Percentiles rank a stretch among this genome's conserved stretches.
These are phyloP conservation scores for Sminthopsis crassicaudata DNA, from an alignment of 2,113 vertebrate species.

Conservation along the genomic window DNA sequence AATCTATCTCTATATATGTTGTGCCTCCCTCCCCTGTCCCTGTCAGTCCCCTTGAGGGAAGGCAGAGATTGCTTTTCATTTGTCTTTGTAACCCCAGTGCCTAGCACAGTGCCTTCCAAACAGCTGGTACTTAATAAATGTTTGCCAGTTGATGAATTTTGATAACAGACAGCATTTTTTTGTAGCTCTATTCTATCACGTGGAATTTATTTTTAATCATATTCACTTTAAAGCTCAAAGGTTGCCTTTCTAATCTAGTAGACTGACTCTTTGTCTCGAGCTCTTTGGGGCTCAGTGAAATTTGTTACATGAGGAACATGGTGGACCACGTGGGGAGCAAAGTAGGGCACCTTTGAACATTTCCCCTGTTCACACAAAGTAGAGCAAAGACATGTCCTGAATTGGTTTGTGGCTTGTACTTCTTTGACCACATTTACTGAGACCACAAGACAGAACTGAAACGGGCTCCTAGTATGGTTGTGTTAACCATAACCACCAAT, in stretches of 20 bases:
- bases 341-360: conserved; percentile 75
- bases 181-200: not conserved
- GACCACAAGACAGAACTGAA: conserved; percentile 57
- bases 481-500: not conserved
- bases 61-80: too few species aligned
- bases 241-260: not conserved
- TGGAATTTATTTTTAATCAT: conserved; percentile 12
- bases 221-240: conserved; percentile 14
- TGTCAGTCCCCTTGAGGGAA: too few species aligned
- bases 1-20: too few species aligned
- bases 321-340: conserved; percentile 42
- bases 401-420: conserved; percentile 51
- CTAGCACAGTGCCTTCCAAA: too few species aligned
- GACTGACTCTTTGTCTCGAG: not conserved
- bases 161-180: not conserved
- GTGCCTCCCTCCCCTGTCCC: too few species aligned
- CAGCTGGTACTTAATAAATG: not conserved
- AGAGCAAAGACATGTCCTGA: not conserved
- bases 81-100: too few species aligned
- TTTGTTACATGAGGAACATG: conserved; percentile 47
- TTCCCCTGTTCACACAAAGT: conserved; percentile 60
- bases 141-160: not conserved
- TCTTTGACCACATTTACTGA: conserved; percentile 23
- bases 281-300: not conserved
- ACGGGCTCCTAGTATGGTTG: not conserved